These are phyloP conservation scores for Syngnathus typhle DNA, from an alignment of 2,113 vertebrate genomes.

Conservation along the genomic window DNA sequence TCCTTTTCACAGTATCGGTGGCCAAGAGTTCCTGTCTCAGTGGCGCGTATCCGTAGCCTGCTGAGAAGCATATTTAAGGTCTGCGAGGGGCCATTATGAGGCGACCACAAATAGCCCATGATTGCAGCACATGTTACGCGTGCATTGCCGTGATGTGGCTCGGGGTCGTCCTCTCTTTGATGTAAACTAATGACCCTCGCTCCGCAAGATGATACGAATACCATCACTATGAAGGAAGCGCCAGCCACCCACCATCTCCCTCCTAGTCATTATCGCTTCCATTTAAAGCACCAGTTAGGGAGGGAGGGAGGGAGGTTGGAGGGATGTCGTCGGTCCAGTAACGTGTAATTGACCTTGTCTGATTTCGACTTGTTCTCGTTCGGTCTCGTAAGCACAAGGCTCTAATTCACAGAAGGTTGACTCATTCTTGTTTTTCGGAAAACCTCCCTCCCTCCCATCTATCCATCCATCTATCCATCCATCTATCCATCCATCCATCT, in stretches of 20 bases:
- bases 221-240: slow-evolving; percentile 2
- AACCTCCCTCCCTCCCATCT: slow-evolving; percentile 8
- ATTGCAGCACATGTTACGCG: slow-evolving; percentile 11
- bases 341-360: slow-evolving; percentile 24
- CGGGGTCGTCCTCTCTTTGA: slow-evolving; percentile 7
- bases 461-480: no score
- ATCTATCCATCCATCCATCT: no score
- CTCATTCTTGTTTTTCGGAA: slow-evolving; percentile 16
- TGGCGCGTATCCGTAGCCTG: slow-evolving; percentile 8
- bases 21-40: slow-evolving; percentile 11
- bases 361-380: slow-evolving; percentile 29
- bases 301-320: background rate
- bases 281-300: slow-evolving; percentile 8
- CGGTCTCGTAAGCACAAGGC: slow-evolving; percentile 1
- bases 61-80: slow-evolving; percentile 29
- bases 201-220: slow-evolving; percentile 3
- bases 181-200: slow-evolving; percentile 1
- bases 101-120: slow-evolving; percentile 34
- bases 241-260: background rate
- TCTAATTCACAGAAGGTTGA: slow-evolving; percentile 19
- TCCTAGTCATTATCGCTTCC: slow-evolving; percentile 1
- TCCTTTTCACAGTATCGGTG: no score
- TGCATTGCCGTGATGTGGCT: slow-evolving; percentile 9
- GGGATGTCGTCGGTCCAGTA: slow-evolving; percentile 18
- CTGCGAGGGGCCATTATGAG: slow-evolving; percentile 21